phyloP scores from a whole-genome alignment of 2,113 vertebrate species.

The Trachemys scripta region DNA sequence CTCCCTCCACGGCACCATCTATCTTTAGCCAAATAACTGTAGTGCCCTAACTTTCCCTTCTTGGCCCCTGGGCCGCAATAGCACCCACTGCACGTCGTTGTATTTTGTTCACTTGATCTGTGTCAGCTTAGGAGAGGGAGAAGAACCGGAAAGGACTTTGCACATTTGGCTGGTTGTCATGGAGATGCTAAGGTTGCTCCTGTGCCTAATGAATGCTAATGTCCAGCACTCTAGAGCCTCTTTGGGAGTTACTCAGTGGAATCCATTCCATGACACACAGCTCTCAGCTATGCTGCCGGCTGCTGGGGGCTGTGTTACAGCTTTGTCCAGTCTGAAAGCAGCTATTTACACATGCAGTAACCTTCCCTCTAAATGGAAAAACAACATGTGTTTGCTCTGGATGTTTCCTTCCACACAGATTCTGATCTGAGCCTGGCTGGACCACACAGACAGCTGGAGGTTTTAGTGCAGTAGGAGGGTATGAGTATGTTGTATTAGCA shows the following conservation, averaged over 20 bases:
- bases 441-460: not conserved
- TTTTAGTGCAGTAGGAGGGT: not conserved
- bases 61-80: not conserved
- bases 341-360: not conserved
- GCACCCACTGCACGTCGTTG: fast-evolving
- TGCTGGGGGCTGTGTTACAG: not conserved
- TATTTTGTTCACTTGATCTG: not conserved
- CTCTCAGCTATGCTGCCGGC: not conserved
- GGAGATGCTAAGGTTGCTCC: not conserved
- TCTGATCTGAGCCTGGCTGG: not conserved
- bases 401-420: not conserved
- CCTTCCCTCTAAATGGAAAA: not conserved
- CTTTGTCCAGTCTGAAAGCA: not conserved
- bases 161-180: constrained; percentile 11
- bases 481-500: not conserved
- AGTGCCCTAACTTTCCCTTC: not conserved
- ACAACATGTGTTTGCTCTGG: fast-evolving
- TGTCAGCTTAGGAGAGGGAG: not conserved
- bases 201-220: not conserved
- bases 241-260: not conserved
- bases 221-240: not conserved
- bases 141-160: not conserved
- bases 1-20: not conserved
- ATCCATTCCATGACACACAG: not conserved
- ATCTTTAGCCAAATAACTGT: not conserved